Evolutionary conservation across 2,113 vertebrate genomes (phyloP).

Genomic region (Phyllopteryx taeniolatus): DNA sequence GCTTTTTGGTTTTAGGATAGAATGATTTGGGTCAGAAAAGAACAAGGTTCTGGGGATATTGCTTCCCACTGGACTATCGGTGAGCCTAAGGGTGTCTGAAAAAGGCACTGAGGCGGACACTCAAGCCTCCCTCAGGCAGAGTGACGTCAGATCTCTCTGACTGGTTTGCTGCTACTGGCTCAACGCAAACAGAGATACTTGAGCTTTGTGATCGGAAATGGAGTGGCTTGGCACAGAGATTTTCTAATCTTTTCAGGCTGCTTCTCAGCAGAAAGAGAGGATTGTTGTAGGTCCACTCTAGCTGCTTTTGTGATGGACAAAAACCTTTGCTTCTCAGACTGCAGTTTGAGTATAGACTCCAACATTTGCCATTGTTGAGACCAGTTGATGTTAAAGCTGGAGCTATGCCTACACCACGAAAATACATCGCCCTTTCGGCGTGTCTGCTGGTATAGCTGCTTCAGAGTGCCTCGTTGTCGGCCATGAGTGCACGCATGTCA

Average conservation of each 20-base stretch:
- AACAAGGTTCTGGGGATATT: not conserved
- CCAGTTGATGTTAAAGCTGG: not conserved
- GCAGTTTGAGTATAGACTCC: not conserved
- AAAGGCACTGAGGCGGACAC: slow-evolving; percentile 1
- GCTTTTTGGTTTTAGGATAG: not conserved
- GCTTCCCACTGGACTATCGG: not conserved
- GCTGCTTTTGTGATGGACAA: not conserved
- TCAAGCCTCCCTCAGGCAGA: not conserved
- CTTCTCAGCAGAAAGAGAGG: slow-evolving; percentile 3
- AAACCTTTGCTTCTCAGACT: not conserved
- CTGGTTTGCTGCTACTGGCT: not conserved
- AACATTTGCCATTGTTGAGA: not conserved
- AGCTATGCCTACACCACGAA: no score
- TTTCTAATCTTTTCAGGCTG: slow-evolving; percentile 1
- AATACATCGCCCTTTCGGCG: no score
- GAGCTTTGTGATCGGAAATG: not conserved
- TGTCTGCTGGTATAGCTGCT: not conserved
- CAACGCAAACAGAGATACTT: not conserved
- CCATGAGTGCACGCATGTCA: no score
- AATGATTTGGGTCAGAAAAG: not conserved
- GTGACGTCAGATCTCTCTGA: not conserved
- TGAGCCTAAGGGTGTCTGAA: not conserved
- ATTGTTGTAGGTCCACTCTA: not conserved
- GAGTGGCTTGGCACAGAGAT: slow-evolving; percentile 7
- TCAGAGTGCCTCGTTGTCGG: not conserved